Conservation (phyloP, 2,888 invertebrate genomes). For the Spodoptera exigua region DNA sequence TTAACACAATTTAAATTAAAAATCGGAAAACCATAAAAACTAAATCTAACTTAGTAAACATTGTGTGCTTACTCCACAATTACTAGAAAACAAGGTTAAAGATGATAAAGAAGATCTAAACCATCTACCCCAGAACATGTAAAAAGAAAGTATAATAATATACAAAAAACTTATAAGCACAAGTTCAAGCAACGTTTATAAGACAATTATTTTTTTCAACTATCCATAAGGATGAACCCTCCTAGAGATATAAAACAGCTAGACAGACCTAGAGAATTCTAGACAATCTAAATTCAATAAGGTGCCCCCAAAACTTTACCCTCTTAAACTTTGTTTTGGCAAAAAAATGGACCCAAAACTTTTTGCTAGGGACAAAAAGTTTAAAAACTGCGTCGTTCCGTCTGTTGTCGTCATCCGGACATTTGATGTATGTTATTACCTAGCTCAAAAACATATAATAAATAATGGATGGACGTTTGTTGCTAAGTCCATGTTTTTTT, state of each 20-base stretch:
- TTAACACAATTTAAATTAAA: no score
- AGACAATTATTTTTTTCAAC: background rate
- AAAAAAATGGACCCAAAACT: constrained; percentile 19
- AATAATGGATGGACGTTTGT: constrained; percentile 24
- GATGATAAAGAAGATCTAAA: no score
- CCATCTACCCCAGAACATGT: no score
- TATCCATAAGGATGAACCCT: background rate
- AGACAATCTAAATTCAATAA: constrained; percentile 21
- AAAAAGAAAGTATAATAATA: no score
- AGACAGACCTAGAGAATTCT: constrained; percentile 4
- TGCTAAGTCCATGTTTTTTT: constrained; percentile 32
- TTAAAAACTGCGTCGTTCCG: constrained; percentile 9
- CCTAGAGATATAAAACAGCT: background rate
- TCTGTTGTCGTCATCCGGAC: constrained; percentile 20
- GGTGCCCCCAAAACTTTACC: constrained; percentile 14
- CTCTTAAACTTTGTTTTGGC: background rate
- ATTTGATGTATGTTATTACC: constrained; percentile 26
- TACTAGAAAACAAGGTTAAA: no score
- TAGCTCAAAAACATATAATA: constrained; percentile 22
- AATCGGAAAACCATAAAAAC: no score
- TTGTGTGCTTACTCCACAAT: no score
- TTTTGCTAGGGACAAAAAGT: constrained; percentile 36
- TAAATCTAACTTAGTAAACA: no score
- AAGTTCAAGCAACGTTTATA: no score
- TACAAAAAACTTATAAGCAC: no score